Base-by-base conservation (phyloP, 2,888 invertebrate species). In the Amblyjoppa fuscipennis region DNA sequence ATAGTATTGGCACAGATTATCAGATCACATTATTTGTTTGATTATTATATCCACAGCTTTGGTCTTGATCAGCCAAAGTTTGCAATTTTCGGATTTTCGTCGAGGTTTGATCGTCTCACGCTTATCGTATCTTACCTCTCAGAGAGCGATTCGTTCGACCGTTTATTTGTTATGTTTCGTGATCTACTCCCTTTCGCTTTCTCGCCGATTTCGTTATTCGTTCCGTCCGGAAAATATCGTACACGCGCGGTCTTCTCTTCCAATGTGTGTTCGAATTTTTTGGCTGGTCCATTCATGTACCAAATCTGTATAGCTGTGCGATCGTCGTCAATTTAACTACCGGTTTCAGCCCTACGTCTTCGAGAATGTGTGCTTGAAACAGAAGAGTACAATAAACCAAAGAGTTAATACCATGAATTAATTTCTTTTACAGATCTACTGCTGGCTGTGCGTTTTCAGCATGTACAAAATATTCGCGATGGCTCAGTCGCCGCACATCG, bases 401-500 rank as follows among this genome's bases (percentile, higher is more conserved):
- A 31, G 11, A 45, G 11, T 38, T 69, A 11, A 81, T 38, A 11
- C 20, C 0, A 11, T 20, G 2, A 45, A 64, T 41, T 13, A 49
- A 68, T 84, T 89, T 89, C 90, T 82, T 89, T 96, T 96, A 85
- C 95, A 98, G 98, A 95, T 97, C 31, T 98, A 98, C 92, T 98
- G 98, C 92, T 97, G 98, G 97, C 93, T 98, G 34, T 98, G 97
- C 85, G 98, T 98, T 0, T 96, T 96, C 89, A 98, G 98, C 0
- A 97, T 98, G 91, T 98, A 98, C 93, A 97, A 97, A 95, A 95
- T 97, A 77, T 97, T 98, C 91, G 95, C 97, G 89, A 95, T 97
- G 88, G 95, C 97, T 94, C 98, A 98, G 92, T 97, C 98, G 77
- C 98, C 98, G 4, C 98, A 98, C 92, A 98, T 98, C 92, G 98